Percentiles rank a stretch among this genome's conserved stretches.
phyloP scores from a whole-genome alignment of 2,113 vertebrate species.

The Microcebus murinus region DNA sequence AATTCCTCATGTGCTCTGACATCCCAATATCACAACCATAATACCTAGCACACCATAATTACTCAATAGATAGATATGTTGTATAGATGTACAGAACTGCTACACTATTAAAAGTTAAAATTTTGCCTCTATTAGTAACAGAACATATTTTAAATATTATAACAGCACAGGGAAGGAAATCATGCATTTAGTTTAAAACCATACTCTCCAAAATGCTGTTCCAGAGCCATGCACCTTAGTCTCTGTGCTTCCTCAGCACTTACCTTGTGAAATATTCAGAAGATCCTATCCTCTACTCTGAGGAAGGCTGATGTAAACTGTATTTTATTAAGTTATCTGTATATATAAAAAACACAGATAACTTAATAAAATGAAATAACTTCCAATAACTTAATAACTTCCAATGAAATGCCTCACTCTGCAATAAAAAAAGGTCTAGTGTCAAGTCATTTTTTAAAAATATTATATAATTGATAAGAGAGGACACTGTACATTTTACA shows the following conservation, averaged over 20 bases:
- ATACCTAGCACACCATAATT: not conserved
- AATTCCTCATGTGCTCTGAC: slow-evolving; percentile 5
- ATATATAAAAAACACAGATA: not conserved
- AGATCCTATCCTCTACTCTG: not conserved
- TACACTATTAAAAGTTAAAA: not conserved
- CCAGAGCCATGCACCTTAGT: not conserved
- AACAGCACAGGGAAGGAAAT: not conserved
- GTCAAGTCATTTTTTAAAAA: slow-evolving; percentile 33
- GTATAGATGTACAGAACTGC: not conserved
- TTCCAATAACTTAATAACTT: not conserved
- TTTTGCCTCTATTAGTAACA: slow-evolving; percentile 20
- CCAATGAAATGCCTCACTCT: not conserved
- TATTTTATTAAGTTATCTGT: not conserved
- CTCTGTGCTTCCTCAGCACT: not conserved
- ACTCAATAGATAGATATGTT: not conserved
- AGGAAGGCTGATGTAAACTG: not conserved
- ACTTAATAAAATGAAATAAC: too few relatives aligned
- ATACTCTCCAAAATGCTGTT: not conserved
- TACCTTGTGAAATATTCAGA: not conserved
- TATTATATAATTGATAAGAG: not conserved
- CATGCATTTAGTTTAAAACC: not conserved
- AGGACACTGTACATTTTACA: not conserved
- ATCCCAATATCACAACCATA: not conserved
- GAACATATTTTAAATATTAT: not conserved
- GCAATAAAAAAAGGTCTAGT: not conserved